A percentile compares a stretch with the other conserved stretches of the same genome.
phyloP scores from a whole-genome alignment of 2,888 invertebrate genomes.

The Halictus ligatus region DNA sequence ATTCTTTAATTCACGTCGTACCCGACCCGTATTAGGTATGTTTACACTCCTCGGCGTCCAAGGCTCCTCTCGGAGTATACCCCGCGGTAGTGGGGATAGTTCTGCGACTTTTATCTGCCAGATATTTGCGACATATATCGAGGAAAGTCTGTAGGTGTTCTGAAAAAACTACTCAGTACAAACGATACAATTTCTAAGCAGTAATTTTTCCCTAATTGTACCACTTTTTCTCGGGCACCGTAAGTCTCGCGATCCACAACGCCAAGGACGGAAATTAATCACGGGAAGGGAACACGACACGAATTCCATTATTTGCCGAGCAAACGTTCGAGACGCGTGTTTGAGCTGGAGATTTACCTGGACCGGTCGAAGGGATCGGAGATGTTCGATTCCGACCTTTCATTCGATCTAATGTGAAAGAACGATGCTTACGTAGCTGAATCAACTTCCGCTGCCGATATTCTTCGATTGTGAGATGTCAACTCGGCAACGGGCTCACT shows the following conservation, averaged over 20 bases:
- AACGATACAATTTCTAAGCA: too few relatives aligned
- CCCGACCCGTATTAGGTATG: too few relatives aligned
- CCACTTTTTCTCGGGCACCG: neutral
- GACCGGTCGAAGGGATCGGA: conserved; percentile 43
- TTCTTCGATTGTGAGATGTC: conserved; percentile 54
- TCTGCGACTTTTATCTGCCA: too few relatives aligned
- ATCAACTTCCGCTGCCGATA: conserved; percentile 71
- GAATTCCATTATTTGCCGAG: conserved; percentile 24
- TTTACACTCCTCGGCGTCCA: too few relatives aligned
- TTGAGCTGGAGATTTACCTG: conserved; percentile 67
- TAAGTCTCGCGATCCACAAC: neutral
- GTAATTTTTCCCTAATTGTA: neutral
- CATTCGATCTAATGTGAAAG: conserved; percentile 62
- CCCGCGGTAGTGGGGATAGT: too few relatives aligned
- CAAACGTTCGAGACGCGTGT: conserved; percentile 40
- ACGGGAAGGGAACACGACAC: neutral
- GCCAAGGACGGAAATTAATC: neutral
- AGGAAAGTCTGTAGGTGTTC: too few relatives aligned
- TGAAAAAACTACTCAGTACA: too few relatives aligned
- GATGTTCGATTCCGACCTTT: conserved; percentile 57
- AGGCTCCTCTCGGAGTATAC: too few relatives aligned
- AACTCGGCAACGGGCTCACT: conserved; percentile 33
- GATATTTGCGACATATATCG: too few relatives aligned
- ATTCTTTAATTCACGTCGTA: too few relatives aligned
- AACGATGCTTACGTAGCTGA: conserved; percentile 77